Percentiles rank a stretch among this genome's conserved stretches.
Conservation (phyloP, 2,797 vertebrate genomes). For the Nannoperca australis region DNA sequence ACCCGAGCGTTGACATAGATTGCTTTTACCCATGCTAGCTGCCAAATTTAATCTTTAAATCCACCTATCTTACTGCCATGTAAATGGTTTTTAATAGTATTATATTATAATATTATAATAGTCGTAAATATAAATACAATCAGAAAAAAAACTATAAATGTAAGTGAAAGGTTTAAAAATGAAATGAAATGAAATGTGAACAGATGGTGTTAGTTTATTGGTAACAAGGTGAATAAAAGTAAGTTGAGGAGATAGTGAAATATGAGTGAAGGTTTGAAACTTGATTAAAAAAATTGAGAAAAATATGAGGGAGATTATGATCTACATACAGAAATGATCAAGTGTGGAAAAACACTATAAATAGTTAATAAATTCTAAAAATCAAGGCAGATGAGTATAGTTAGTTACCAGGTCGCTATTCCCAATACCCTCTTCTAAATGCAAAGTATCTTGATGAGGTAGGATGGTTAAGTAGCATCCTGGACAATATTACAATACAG, state of each 20-base stretch:
- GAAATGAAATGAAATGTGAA: no score
- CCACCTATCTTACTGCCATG: not conserved
- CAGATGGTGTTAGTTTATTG: not conserved
- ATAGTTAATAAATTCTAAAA: not conserved
- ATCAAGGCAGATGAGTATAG: not conserved
- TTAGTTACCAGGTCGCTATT: not conserved
- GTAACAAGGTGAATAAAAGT: not conserved
- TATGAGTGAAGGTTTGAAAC: not conserved
- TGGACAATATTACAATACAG: not conserved
- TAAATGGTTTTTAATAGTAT: not conserved
- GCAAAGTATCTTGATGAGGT: not conserved
- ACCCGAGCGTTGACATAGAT: not conserved
- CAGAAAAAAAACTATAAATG: not conserved
- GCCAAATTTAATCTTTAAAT: slow-evolving; percentile 2
- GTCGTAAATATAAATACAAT: not conserved
- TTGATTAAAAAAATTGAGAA: not conserved
- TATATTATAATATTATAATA: no score
- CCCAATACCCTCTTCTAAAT: not conserved
- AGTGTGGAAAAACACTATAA: not conserved
- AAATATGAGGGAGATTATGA: not conserved
- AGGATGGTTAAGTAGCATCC: not conserved
- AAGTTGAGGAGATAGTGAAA: not conserved
- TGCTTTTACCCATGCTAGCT: not conserved
- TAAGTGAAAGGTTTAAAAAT: not conserved
- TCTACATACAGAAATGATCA: not conserved